Percentiles rank a stretch among this genome's conserved stretches.
Evolutionary conservation across 1,140 invertebrate species (phyloP).

Genomic region (Tetranychus urticae): DNA sequence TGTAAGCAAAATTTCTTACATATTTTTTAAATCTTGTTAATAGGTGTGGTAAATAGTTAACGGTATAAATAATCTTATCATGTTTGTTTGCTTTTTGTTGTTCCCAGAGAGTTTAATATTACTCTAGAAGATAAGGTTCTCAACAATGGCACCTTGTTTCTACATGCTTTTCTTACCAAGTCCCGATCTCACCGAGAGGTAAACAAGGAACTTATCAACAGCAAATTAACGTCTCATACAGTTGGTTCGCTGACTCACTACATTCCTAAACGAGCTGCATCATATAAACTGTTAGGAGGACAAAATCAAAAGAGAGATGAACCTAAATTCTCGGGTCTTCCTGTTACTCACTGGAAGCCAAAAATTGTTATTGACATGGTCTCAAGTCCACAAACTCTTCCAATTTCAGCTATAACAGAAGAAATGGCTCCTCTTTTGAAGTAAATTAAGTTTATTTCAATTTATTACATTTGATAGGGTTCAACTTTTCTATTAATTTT

Average conservation of each 20-base stretch:
- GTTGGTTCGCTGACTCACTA: conserved; percentile 38
- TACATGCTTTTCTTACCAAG: conserved; percentile 28
- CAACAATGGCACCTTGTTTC: conserved; percentile 46
- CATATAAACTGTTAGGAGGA: conserved; percentile 43
- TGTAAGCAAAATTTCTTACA: neutral
- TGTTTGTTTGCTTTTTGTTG: conserved; percentile 20
- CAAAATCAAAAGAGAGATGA: neutral
- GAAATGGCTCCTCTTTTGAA: conserved; percentile 4
- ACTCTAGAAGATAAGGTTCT: conserved; percentile 39
- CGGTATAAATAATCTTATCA: neutral
- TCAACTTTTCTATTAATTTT: conserved; percentile 2
- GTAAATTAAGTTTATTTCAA: neutral
- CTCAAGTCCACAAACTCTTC: conserved; percentile 1
- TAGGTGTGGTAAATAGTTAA: too few relatives aligned
- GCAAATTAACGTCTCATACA: conserved; percentile 27
- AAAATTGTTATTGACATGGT: conserved; percentile 2
- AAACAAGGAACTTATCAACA: conserved; percentile 20
- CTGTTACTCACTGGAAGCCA: conserved; percentile 11
- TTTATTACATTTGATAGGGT: conserved; percentile 14
- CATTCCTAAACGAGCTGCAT: conserved; percentile 38
- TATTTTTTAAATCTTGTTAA: too few relatives aligned
- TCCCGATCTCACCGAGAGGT: conserved; percentile 14
- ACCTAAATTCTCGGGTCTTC: neutral
- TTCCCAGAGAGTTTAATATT: conserved; percentile 19
- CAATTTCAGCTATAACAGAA: neutral